Evolutionary conservation across 2,888 invertebrate genomes (phyloP), one percentile per base, ranked within the genome.

Genomic region (Leptinotarsa peninsularis): DNA sequence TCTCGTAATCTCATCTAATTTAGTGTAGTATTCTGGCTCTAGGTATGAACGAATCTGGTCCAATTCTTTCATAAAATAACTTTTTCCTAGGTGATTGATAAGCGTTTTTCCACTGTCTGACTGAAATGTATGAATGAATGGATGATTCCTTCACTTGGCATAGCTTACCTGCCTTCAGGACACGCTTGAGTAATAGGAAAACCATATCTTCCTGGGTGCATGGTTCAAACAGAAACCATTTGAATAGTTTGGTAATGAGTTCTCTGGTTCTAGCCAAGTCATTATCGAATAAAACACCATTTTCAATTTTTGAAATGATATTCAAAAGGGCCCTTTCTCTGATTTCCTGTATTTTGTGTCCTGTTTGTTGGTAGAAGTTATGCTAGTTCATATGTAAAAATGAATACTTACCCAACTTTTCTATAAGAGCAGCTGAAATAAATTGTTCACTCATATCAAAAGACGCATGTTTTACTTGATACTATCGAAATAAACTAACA

Each of bases 241-340:
- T 89, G 67, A 93, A 87, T 43, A 93, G 86, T 77, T 91, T 90
- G 69, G 89, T 88, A 27, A 93, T 84, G 21, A 93, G 87, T 82
- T 92, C 91, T 77, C 91, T 90, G 54, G 90, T 91, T 60, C 90
- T 88, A 21, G 90, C 89, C 71, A 92, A 84, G 82, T 92, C 92
- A 83, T 92, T 92, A 73, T 92, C 91, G 70, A 91, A 88, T 72
- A 90, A 88, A 88, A 92, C 91, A 23, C 93, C 93, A 78, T 91
- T 88, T 74, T 91, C 90, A n/a, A 93, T 87, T 85, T 94, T 94
- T 0, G 92, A 91, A 79, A 90, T 79, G 21, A 89, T 85, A 73
- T 87, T 87, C 66, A 84, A 76, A 63, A 89, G 81, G 5, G 88
- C 88, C 74, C 89, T 82, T 84, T 88, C 86, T 58, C 89, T 81